Evolutionary conservation across 2,888 invertebrate species (phyloP), one percentile per base, ranked within the genome.

Genomic region (Zelleria hepariella): DNA sequence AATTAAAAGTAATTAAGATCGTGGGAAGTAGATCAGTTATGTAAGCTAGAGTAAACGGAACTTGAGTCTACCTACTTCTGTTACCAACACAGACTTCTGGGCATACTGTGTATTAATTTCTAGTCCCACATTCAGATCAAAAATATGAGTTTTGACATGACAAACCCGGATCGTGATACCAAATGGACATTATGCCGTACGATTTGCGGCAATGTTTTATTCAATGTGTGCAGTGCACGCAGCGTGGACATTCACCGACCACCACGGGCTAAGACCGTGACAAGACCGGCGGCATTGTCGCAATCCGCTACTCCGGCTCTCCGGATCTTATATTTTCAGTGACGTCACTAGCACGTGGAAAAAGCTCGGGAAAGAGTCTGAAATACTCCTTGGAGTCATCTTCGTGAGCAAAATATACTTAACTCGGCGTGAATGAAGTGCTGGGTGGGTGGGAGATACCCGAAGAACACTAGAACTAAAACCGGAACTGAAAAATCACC

Each of bases 261-360:
- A 66, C 71, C 74, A 72, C 75, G 75, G 71, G 74, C 74, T n/a
- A n/a, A n/a, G 84, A 77, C 86, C 86, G 69, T 86, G 86, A 85
- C 84, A 85, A 73, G 73, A n/a, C n/a, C n/a, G 69, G 66, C 69
- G 67, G 71, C 69, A 82, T 82, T 86, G 82, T 80, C 77, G 85
- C 80, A 85, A 86, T 71, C 27, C 52, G 53, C 32, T 42, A 5
- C n/a, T n/a, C 32, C 15, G 32, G 32, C 15, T 15, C 10, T 15
- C 32, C 10, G 15, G 32, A 42, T 10, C n/a, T n/a, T 15, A 15
- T 10, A 42, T 15, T 42, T 42, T 42, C 2, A 10, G 10, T 32
- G 10, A 7, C 32, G 32, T 7, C 32, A 32, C 32, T 10, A n/a
- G n/a, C n/a, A n/a, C n/a, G n/a, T n/a, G n/a, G n/a, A 32, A 32